Evolutionary conservation across 2,888 invertebrate species (phyloP), one percentile per base, ranked within the genome.

Genomic region (Tanytarsus gracilentus): DNA sequence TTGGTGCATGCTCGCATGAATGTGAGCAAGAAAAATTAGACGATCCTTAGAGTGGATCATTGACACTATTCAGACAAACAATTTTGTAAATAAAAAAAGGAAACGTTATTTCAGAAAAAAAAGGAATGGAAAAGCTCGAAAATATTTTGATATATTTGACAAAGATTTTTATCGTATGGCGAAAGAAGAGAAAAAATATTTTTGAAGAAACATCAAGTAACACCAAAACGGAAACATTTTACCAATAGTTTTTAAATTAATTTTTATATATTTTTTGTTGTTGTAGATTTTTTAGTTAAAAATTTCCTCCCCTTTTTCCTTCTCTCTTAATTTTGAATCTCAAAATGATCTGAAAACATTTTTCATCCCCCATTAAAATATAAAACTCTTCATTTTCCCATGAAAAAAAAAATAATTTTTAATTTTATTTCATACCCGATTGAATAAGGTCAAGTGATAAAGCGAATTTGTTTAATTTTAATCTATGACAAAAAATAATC

Each of bases 381-480:
- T 18, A 40, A 18, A 7, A 11, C 2, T 16, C 40, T 23, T 9
- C 40, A 44, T 11, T 44, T 44, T 44, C n/a, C n/a, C n/a, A 18
- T 18, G 18, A 23, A 23, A 11, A 18, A 11, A 23, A 44, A 44
- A 44, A 44, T 44, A 18, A 18, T 16, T 44, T 44, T 21, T 11
- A 44, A 6, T 36, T 29, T 36, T 14, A 39, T 29, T 29, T 23
- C 11, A 30, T 30, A 30, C 14, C n/a, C 7, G 25, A 48, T 23
- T n/a, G 30, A 27, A 48, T 2, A 23, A 36, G 39, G 40, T 39
- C 39, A 58, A 58, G 58, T 58, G 58, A 58, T 58, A 58, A 58
- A 48, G 44, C 58, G 58, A 58, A 58, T 58, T 58, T 58, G 58
- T 58, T 58, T 58, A 58, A 48, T 58, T 58, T 58, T 58, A 58